Evolutionary conservation across 2,797 vertebrate genomes (phyloP).

Genomic region (Euthynnus affinis): DNA sequence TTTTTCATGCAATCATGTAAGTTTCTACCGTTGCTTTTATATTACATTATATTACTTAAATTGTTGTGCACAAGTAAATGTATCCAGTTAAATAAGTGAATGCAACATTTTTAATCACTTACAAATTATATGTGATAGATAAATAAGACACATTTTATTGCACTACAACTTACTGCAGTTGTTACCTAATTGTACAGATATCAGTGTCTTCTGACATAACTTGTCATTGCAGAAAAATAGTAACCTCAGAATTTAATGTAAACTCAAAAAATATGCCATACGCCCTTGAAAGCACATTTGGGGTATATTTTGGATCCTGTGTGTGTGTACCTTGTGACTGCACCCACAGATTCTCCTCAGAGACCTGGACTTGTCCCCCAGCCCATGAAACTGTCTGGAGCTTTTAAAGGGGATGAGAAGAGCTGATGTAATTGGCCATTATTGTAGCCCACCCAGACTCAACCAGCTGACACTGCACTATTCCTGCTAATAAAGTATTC

Average conservation of each 20-base stretch:
- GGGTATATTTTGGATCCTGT: not conserved
- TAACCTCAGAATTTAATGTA: slow-evolving; percentile 10
- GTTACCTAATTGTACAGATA: too few relatives aligned
- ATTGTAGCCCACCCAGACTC: slow-evolving; percentile 6
- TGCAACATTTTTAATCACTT: too few relatives aligned
- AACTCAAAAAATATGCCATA: slow-evolving; percentile 21
- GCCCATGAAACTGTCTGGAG: slow-evolving; percentile 37
- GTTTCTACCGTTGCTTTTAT: too few relatives aligned
- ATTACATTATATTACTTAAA: too few relatives aligned
- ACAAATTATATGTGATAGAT: too few relatives aligned
- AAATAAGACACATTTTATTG: too few relatives aligned
- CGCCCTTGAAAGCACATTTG: slow-evolving; percentile 12
- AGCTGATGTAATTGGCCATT: slow-evolving; percentile 36
- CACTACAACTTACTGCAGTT: too few relatives aligned
- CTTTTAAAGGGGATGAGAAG: slow-evolving; percentile 38
- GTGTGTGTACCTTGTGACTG: slow-evolving; percentile 15
- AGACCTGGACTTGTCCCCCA: slow-evolving; percentile 5
- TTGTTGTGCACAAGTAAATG: too few relatives aligned
- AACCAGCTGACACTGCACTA: not conserved
- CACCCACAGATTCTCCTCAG: slow-evolving; percentile 15
- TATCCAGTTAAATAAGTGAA: too few relatives aligned
- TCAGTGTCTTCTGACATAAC: too few relatives aligned
- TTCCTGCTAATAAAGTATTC: slow-evolving; percentile 3
- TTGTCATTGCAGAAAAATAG: not conserved
- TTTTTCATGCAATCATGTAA: not conserved